Percentiles rank a stretch among this genome's conserved stretches.
Conservation (phyloP, 2,797 vertebrate species). For the Hydrolagus colliei region DNA sequence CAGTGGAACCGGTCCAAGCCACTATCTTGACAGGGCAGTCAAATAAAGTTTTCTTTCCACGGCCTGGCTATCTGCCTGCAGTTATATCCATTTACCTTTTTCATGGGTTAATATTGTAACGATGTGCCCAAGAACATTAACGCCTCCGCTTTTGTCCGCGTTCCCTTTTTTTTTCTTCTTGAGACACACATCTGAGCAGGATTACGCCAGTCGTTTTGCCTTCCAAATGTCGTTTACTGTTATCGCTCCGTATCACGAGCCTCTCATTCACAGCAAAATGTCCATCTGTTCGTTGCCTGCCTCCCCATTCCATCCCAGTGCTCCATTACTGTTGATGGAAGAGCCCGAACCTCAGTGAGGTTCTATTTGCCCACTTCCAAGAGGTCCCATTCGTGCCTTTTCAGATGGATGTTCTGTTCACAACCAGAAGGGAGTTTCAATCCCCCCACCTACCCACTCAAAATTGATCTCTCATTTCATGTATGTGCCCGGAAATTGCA, state of each 20-base stretch:
- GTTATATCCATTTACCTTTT: constrained; percentile 29
- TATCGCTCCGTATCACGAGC: neutral
- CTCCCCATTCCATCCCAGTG: neutral
- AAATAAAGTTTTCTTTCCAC: constrained; percentile 26
- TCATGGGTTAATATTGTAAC: constrained; percentile 30
- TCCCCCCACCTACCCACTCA: too few relatives aligned
- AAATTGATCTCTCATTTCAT: too few relatives aligned
- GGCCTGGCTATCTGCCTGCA: constrained; percentile 26
- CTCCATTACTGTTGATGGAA: neutral
- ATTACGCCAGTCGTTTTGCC: constrained; percentile 36
- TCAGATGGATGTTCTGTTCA: too few relatives aligned
- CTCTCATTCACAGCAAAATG: constrained; percentile 13
- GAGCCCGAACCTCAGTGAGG: neutral
- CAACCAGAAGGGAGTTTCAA: too few relatives aligned
- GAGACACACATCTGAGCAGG: constrained; percentile 42
- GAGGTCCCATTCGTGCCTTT: too few relatives aligned
- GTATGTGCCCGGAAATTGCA: too few relatives aligned
- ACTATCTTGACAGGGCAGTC: constrained; percentile 31
- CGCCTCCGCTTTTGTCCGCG: constrained; percentile 51
- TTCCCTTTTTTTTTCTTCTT: constrained; percentile 43
- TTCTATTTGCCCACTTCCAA: neutral
- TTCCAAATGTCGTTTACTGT: neutral
- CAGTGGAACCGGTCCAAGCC: constrained; percentile 32
- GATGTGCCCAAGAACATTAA: constrained; percentile 31
- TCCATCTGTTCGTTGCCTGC: neutral